Evolutionary conservation across 2,888 invertebrate species (phyloP), one percentile per base, ranked within the genome.

Genomic region (Drosophila aldrichi): DNA sequence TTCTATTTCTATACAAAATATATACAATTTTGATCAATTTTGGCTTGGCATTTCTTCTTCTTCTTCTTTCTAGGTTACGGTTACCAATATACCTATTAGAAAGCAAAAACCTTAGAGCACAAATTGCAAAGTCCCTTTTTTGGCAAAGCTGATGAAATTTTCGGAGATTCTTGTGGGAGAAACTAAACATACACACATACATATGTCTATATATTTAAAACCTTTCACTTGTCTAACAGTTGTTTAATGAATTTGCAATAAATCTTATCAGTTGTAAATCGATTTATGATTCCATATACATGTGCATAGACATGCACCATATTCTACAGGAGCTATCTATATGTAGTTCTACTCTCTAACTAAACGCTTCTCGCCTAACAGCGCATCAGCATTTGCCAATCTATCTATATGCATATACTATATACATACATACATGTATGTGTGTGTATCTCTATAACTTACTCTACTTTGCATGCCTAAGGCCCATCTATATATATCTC

Each of bases 81-180:
- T 80, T 88, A 86, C 74, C 87, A 75, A 69, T 84, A 86, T 82
- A 71, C 80, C 74, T 82, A 84, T 86, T 88, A 86, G 65, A 60
- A 69, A 52, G 4, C 54, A 10, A 46, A 55, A 48, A 67, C 43
- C 43, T 41, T 61, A n/a, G 54, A 6, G 25, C 49, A 32, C 43
- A 48, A 41, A 38, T 51, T 18, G 80, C 84, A 78, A 70, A 75
- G 48, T 66, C 25, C 40, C 63, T 43, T 61, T 72, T 62, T 41
- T 36, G 63, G 77, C 68, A 66, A 66, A 64, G 38, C 70, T 76
- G 81, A 70, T 82, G 73, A 85, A 85, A 38, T 68, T 63, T 44
- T 61, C 41, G 46, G 56, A 44, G 16, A 18, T 55, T 62, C 32
- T 38, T 57, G 49, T 63, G 25, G 67, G 61, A 74, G 49, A 48